Percentiles rank a stretch among this genome's conserved stretches.
These are phyloP conservation scores for Hoplostethus mediterraneus DNA, from an alignment of 2,797 vertebrate species.

Conservation along the genomic window DNA sequence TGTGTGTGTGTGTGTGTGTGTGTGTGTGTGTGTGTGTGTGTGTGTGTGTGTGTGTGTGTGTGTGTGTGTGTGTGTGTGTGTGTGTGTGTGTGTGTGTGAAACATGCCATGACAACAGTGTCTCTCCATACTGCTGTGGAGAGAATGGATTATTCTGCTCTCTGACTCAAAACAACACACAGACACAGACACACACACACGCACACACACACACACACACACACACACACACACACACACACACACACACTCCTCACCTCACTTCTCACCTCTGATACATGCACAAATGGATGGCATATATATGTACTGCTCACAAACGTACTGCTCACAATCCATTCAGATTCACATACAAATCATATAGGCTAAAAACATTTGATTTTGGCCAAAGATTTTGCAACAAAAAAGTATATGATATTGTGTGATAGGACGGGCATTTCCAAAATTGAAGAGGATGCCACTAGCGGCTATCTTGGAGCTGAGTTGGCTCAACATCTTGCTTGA, in stretches of 20 bases:
- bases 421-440: no score
- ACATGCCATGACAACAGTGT: slow-evolving; percentile 79
- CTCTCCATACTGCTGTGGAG: slow-evolving; percentile 90
- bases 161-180: slow-evolving; percentile 55
- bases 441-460: no score
- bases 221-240: slow-evolving; percentile 38
- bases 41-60: slow-evolving; percentile 67
- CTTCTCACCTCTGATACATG: slow-evolving; percentile 31
- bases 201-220: slow-evolving; percentile 43
- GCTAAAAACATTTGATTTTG: no score
- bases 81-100: slow-evolving; percentile 62
- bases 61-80: slow-evolving; percentile 64
- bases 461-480: no score
- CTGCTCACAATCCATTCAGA: slow-evolving; percentile 7
- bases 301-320: slow-evolving; percentile 31
- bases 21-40: slow-evolving; percentile 62
- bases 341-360: no score
- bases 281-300: slow-evolving; percentile 20
- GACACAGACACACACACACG: slow-evolving; percentile 39
- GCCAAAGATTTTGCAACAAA: no score
- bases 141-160: slow-evolving; percentile 96
- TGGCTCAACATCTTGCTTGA: background rate
- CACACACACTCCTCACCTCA: slow-evolving; percentile 33
- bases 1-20: slow-evolving; percentile 53
- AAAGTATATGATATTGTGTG: no score